Percentiles rank a stretch among this genome's conserved stretches.
These are phyloP conservation scores for Melanerpes aurifrons DNA, from an alignment of 2,113 vertebrate genomes.

Conservation along the genomic window DNA sequence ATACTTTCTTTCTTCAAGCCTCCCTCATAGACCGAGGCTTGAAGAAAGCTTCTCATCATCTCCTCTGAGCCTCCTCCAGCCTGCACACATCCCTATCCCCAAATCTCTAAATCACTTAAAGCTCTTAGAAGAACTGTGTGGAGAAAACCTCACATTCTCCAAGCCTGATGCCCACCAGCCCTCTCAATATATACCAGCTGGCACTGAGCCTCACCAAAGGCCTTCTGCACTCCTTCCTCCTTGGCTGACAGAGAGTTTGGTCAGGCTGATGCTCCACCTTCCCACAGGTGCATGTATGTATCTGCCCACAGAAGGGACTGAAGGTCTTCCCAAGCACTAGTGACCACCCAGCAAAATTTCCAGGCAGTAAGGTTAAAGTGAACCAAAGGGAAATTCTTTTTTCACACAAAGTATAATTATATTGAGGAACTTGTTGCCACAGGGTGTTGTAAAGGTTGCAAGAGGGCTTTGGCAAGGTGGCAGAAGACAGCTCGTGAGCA, in stretches of 20 bases:
- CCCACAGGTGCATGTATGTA: not conserved
- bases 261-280: not conserved
- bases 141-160: not conserved
- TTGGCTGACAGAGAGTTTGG: not conserved
- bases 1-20: not conserved
- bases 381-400: not conserved
- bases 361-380: not conserved
- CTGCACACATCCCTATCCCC: not conserved
- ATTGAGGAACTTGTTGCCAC: not conserved
- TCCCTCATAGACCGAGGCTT: not conserved
- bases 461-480: not conserved
- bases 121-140: not conserved
- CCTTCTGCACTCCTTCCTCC: not conserved
- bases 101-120: not conserved
- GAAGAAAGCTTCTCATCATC: not conserved
- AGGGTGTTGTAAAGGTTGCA: not conserved
- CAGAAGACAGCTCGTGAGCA: not conserved
- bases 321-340: not conserved
- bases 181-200: not conserved
- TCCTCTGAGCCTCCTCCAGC: not conserved
- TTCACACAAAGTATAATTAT: not conserved
- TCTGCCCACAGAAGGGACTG: not conserved
- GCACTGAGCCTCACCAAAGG: fast-evolving
- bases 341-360: not conserved
- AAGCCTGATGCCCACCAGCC: not conserved